Evolutionary conservation across 2,888 invertebrate genomes (phyloP).

Genomic region (Lampropteryx suffumata): DNA sequence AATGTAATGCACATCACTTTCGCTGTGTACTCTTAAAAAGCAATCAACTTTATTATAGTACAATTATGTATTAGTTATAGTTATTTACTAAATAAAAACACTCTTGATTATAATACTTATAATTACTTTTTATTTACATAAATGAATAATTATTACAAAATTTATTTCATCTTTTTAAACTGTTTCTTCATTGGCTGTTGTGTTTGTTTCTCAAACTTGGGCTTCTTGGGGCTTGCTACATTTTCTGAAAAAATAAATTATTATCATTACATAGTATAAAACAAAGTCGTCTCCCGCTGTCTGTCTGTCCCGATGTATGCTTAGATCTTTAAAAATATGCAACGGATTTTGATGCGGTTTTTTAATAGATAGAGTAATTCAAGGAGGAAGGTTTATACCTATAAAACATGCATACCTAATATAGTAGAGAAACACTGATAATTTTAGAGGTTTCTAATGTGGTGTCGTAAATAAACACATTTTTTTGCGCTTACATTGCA

Average conservation of each 20-base stretch:
- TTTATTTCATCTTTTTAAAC: constrained; percentile 64
- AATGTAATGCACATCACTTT: constrained; percentile 8
- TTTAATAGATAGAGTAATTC: no score
- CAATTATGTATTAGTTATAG: not conserved
- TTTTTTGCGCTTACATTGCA: no score
- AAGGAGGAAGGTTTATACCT: no score
- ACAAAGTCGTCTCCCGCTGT: no score
- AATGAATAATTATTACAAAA: constrained; percentile 29
- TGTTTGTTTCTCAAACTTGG: constrained; percentile 65
- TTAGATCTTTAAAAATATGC: no score
- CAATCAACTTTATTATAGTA: not conserved
- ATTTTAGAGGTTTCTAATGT: no score
- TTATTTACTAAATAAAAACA: no score
- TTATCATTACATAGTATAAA: not conserved
- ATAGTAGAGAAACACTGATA: no score
- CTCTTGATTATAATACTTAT: not conserved
- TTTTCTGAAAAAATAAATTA: constrained; percentile 47
- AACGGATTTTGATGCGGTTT: no score
- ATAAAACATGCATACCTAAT: no score
- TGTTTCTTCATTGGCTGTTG: constrained; percentile 58
- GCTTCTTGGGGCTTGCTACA: constrained; percentile 51
- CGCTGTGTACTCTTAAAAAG: not conserved
- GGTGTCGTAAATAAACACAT: no score
- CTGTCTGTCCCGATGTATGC: no score
- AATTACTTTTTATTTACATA: constrained; percentile 4